Conservation (phyloP, 1,140 invertebrate genomes). For the Argopecten irradians region DNA sequence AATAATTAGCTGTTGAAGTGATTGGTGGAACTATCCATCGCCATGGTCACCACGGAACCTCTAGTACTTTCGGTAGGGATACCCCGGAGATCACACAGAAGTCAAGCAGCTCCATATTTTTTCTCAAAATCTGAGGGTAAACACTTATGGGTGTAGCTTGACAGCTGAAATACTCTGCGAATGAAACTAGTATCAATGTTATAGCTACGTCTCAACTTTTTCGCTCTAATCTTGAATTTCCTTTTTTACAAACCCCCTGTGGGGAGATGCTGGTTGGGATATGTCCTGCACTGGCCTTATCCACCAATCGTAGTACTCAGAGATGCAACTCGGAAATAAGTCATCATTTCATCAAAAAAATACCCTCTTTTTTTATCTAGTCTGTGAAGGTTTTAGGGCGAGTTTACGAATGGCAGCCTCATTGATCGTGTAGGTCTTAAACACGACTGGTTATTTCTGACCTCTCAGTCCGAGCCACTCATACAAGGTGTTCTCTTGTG, state of each 20-base stretch:
- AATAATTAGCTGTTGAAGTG: conserved; percentile 22
- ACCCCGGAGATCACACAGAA: conserved; percentile 11
- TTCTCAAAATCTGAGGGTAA: not conserved
- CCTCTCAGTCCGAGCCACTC: not conserved
- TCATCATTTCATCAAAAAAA: conserved; percentile 46
- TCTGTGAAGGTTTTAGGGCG: conserved; percentile 4
- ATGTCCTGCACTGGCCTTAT: conserved; percentile 1
- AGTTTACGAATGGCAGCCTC: not conserved
- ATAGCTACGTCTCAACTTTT: not conserved
- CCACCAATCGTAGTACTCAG: conserved; percentile 45
- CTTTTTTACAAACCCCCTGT: conserved; percentile 46
- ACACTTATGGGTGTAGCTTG: conserved; percentile 5
- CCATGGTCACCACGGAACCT: conserved; percentile 1
- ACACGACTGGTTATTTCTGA: not conserved
- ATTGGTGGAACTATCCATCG: not conserved
- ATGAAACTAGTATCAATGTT: conserved; percentile 23
- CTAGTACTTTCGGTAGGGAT: conserved; percentile 3
- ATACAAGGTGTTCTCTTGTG: conserved; percentile 8
- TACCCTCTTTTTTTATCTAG: conserved; percentile 45
- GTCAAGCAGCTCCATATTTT: not conserved
- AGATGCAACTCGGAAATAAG: conserved; percentile 48
- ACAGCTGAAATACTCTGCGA: conserved; percentile 15
- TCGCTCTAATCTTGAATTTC: conserved; percentile 41
- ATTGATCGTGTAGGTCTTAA: not conserved
- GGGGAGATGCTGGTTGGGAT: conserved; percentile 24